Percentiles rank a stretch among this genome's conserved stretches.
phyloP scores from a whole-genome alignment of 2,888 invertebrate species.

The Sclerodermus sp. region DNA sequence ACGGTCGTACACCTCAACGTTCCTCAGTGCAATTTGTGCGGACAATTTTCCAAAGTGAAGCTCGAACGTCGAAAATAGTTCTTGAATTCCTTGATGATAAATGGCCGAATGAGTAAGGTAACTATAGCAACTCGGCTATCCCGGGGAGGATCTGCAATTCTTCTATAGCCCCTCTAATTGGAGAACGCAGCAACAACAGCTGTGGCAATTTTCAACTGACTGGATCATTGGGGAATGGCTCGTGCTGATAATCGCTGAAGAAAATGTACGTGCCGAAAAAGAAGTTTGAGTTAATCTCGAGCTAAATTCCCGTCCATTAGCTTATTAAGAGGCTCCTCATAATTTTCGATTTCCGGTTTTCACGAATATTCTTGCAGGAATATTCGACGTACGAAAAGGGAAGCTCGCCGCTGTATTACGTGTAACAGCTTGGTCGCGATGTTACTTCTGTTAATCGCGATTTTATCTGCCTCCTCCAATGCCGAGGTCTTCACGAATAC shows the following conservation, averaged over 20 bases:
- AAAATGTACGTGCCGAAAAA: too few species aligned
- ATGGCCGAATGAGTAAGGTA: too few species aligned
- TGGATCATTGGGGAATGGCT: too few species aligned
- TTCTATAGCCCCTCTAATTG: neutral
- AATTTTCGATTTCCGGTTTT: too few species aligned
- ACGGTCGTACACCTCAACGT: neutral
- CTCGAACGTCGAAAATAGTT: neutral
- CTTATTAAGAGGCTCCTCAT: too few species aligned
- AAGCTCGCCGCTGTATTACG: too few species aligned
- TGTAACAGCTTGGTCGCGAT: constrained; percentile 23
- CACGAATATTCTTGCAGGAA: too few species aligned
- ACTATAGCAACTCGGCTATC: neutral
- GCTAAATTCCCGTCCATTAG: too few species aligned
- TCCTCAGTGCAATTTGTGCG: constrained; percentile 12
- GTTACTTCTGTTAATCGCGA: constrained; percentile 27
- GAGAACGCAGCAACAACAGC: constrained; percentile 7
- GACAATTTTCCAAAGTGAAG: constrained; percentile 11
- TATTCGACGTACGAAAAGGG: too few species aligned
- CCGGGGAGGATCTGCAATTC: neutral
- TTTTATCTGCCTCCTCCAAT: constrained; percentile 27
- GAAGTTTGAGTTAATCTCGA: too few species aligned
- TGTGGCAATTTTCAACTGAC: constrained; percentile 11
- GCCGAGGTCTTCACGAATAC: constrained; percentile 90
- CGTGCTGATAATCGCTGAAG: too few species aligned
- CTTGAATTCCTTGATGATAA: neutral